These are phyloP conservation scores for Macrochelys suwanniensis DNA, from an alignment of 2,797 vertebrate species.

Conservation along the genomic window DNA sequence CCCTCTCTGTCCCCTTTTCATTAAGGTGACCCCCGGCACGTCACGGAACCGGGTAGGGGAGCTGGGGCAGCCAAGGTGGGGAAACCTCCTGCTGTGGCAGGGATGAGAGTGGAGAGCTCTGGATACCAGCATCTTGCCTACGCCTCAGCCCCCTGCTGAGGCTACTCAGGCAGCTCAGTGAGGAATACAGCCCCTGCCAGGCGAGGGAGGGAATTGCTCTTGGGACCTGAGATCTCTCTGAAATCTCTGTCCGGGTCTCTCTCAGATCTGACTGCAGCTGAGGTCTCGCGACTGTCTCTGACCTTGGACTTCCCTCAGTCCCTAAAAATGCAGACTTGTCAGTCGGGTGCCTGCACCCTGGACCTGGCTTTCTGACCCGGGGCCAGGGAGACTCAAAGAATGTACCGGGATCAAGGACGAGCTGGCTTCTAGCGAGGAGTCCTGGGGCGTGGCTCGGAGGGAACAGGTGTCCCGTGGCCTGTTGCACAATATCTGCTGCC, in stretches of 20 bases:
- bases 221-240: rapidly evolving
- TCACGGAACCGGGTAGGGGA: background rate
- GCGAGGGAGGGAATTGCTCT: conserved; percentile 16
- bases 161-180: background rate
- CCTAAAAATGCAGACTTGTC: background rate
- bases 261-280: conserved; percentile 48
- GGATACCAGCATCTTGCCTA: background rate
- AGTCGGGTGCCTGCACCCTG: background rate
- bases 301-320: conserved; percentile 46
- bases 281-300: background rate
- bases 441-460: background rate
- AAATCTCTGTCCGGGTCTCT: background rate
- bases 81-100: background rate
- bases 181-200: rapidly evolving
- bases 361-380: background rate
- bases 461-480: background rate
- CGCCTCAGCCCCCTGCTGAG: background rate
- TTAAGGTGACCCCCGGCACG: background rate
- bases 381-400: background rate
- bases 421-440: background rate
- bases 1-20: background rate
- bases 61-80: background rate
- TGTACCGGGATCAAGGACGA: background rate
- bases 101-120: background rate
- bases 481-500: background rate